A percentile compares a stretch with the other conserved stretches of the same genome.
phyloP scores from a whole-genome alignment of 1,140 invertebrate genomes.

The Drosophila parvula region DNA sequence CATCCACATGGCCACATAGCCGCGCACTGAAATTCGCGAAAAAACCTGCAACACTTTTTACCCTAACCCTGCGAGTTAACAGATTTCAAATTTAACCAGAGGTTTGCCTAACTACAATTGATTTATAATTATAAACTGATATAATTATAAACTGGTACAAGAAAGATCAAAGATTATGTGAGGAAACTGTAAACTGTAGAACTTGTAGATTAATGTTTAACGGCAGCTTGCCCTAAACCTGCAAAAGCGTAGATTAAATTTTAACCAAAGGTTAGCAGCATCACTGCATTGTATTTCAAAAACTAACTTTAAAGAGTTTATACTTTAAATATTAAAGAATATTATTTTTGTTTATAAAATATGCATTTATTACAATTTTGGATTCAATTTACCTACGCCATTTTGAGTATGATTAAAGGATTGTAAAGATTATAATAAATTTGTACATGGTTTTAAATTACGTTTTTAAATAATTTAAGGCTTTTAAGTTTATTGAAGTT shows the following conservation, averaged over 20 bases:
- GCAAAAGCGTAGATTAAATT: not conserved
- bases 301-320: not conserved
- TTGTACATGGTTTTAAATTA: too few species aligned
- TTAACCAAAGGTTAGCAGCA: not conserved
- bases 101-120: not conserved
- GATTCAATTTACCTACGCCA: not conserved
- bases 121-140: not conserved
- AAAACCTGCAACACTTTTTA: conserved; percentile 31
- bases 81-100: conserved; percentile 5
- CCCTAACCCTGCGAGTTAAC: not conserved
- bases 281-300: not conserved
- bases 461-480: too few species aligned
- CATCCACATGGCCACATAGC: conserved; percentile 35
- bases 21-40: conserved; percentile 26
- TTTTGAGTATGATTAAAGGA: not conserved
- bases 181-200: too few species aligned
- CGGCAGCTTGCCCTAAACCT: not conserved
- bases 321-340: not conserved
- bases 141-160: too few species aligned
- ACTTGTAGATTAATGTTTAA: too few species aligned
- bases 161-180: too few species aligned
- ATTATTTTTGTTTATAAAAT: not conserved
- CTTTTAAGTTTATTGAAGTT: too few species aligned
- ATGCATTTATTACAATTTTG: not conserved
- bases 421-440: not conserved